phyloP scores from a whole-genome alignment of 2,888 invertebrate genomes.

The Hylaea fasciaria region DNA sequence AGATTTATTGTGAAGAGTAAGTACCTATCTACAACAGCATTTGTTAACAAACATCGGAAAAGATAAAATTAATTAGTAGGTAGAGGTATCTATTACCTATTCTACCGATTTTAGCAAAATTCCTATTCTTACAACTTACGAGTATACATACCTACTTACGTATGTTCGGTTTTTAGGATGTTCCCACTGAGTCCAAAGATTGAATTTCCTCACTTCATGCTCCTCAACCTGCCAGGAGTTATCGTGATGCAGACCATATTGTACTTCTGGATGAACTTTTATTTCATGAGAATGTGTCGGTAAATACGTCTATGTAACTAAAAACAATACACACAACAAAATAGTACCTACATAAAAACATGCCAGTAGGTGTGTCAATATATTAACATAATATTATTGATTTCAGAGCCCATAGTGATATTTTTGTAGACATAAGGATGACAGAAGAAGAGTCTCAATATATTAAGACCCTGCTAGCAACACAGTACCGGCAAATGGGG shows the following conservation, averaged over 20 bases:
- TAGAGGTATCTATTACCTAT: too few relatives aligned
- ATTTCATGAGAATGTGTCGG: slow-evolving; percentile 74
- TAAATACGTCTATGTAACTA: slow-evolving; percentile 30
- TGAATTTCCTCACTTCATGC: slow-evolving; percentile 68
- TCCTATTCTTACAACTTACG: too few relatives aligned
- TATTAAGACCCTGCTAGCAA: slow-evolving; percentile 57
- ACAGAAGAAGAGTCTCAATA: slow-evolving; percentile 69
- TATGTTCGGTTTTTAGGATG: slow-evolving; percentile 27
- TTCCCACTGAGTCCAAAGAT: slow-evolving; percentile 61
- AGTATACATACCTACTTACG: too few relatives aligned
- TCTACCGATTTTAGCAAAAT: too few relatives aligned
- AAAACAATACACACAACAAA: too few relatives aligned
- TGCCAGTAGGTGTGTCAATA: too few relatives aligned
- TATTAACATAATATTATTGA: not conserved
- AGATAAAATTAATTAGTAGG: too few relatives aligned
- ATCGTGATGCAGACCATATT: slow-evolving; percentile 66
- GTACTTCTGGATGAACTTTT: slow-evolving; percentile 74
- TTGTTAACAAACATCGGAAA: too few relatives aligned
- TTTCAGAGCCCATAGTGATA: slow-evolving; percentile 57
- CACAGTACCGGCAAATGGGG: slow-evolving; percentile 59
- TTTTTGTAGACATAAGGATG: slow-evolving; percentile 63
- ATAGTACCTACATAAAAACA: too few relatives aligned
- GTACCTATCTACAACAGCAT: slow-evolving; percentile 32
- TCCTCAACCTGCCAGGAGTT: slow-evolving; percentile 69
- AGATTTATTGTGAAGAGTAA: slow-evolving; percentile 65